A percentile compares a stretch with the other conserved stretches of the same genome.
These are phyloP conservation scores for Penaeus japonicus DNA, from an alignment of 1,140 invertebrate genomes.

Conservation along the genomic window DNA sequence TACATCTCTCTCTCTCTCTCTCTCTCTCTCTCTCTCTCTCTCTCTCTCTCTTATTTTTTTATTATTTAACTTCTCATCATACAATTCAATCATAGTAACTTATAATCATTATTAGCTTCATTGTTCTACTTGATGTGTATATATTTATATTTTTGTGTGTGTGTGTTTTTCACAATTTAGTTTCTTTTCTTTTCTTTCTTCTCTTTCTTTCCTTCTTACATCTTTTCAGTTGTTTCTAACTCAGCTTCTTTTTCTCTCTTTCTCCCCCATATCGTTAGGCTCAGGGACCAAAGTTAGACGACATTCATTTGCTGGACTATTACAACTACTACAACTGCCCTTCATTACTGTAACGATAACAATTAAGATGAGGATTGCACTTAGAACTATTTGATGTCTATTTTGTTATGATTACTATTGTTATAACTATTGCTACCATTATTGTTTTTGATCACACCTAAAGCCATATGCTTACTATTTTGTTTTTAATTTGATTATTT, in stretches of 20 bases:
- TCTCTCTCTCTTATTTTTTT: background rate
- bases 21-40: background rate
- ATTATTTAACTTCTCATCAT: background rate
- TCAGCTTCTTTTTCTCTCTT: background rate
- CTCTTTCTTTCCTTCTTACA: background rate
- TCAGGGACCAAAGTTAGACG: conserved; percentile 47
- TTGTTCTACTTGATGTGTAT: too few species aligned
- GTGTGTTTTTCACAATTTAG: too few species aligned
- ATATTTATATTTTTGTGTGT: too few species aligned
- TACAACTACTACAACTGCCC: background rate
- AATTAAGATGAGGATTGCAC: too few species aligned
- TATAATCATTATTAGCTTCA: too few species aligned
- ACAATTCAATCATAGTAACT: background rate
- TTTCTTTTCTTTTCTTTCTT: background rate
- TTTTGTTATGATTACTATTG: too few species aligned
- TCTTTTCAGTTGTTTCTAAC: background rate
- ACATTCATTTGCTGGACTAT: conserved; percentile 45
- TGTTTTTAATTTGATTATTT: too few species aligned
- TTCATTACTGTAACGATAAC: too few species aligned
- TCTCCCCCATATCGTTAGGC: conserved; percentile 39
- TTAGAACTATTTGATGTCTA: too few species aligned
- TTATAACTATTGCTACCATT: too few species aligned
- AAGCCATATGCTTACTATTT: too few species aligned
- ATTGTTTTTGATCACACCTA: too few species aligned
- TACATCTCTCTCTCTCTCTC: background rate